Conservation (phyloP, 2,888 invertebrate species). For the Drosophila formosana region DNA sequence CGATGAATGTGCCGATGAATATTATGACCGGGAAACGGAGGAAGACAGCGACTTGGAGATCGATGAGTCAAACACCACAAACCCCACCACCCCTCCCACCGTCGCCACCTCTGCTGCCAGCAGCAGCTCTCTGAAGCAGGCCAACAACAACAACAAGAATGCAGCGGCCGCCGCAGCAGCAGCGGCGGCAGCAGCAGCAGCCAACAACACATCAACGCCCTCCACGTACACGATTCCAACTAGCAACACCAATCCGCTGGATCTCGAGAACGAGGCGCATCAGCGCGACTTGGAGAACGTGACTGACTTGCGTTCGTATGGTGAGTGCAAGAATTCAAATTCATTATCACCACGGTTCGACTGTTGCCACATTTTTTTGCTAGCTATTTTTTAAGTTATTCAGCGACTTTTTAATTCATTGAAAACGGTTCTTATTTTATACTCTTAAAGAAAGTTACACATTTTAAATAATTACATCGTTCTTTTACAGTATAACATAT, state of each 20-base stretch:
- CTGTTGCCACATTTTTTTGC: too few relatives aligned
- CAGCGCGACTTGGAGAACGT: slow-evolving; percentile 67
- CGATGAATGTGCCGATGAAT: slow-evolving; percentile 43
- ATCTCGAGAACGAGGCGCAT: slow-evolving; percentile 66
- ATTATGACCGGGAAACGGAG: slow-evolving; percentile 74
- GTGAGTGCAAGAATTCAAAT: slow-evolving; percentile 50
- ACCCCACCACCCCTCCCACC: slow-evolving; percentile 31
- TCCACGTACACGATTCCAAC: slow-evolving; percentile 44
- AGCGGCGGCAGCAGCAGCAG: slow-evolving; percentile 43
- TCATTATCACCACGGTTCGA: neutral
- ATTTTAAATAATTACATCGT: too few relatives aligned
- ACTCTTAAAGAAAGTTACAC: too few relatives aligned
- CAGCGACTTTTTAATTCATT: too few relatives aligned
- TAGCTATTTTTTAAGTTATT: too few relatives aligned
- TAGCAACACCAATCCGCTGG: slow-evolving; percentile 61
- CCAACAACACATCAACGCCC: slow-evolving; percentile 27
- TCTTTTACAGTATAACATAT: too few relatives aligned
- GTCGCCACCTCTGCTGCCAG: slow-evolving; percentile 8
- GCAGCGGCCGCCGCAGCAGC: slow-evolving; percentile 50
- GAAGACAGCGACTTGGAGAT: slow-evolving; percentile 66
- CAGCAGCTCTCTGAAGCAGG: slow-evolving; percentile 13
- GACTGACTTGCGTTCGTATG: slow-evolving; percentile 69
- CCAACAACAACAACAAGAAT: slow-evolving; percentile 26
- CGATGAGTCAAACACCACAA: slow-evolving; percentile 18
- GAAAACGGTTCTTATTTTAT: too few relatives aligned